Base-by-base conservation (phyloP, 2,113 vertebrate genomes). In the Narcine bancroftii region DNA sequence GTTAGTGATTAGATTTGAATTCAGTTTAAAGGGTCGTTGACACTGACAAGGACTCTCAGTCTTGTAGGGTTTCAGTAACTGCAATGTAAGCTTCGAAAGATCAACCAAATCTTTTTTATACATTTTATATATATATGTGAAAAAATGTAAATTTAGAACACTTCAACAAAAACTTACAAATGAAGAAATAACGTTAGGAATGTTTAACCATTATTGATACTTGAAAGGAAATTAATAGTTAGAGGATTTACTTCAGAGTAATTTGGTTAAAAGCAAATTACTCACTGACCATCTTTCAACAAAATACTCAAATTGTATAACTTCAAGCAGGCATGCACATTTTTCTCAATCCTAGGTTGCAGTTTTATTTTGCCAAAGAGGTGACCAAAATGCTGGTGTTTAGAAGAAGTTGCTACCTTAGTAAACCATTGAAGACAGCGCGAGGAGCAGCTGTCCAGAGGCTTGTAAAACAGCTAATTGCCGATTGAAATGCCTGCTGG, bases 1-100 rank as follows among this genome's bases (percentile, higher is more conserved):
- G 96, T 96, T 96, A 96, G 96, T 97, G 97, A 98, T 97, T 97
- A 97, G 96, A 97, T 97, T 96, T 97, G 97, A 97, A 96, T 96
- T 96, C 95, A 96, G 97, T 97, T 97, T 97, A 97, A 95, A 95
- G 96, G 97, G 97, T 98, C 97, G 94, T 94, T 95, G 96, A 96
- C 97, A 97, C 96, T 95, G 96, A 96, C 97, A 97, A 97, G 97
- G 97, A 97, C 96, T 97, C 96, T 96, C 95, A 96, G 96, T 97
- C 94, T 94, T 97, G 96, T 97, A 97, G 97, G 97, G 47, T 91
- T 97, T 97, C 97, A 95, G 94, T 95, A 97, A 97, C 97, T 97
- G 96, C 94, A 94, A 96, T 96, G 97, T 94, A 93, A 93, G 93
- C 94, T 95, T 94, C 94, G 95, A 97, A 96, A 96, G 96, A 96